Conservation (phyloP, 2,888 invertebrate species). For the Mimachlamys varia region DNA sequence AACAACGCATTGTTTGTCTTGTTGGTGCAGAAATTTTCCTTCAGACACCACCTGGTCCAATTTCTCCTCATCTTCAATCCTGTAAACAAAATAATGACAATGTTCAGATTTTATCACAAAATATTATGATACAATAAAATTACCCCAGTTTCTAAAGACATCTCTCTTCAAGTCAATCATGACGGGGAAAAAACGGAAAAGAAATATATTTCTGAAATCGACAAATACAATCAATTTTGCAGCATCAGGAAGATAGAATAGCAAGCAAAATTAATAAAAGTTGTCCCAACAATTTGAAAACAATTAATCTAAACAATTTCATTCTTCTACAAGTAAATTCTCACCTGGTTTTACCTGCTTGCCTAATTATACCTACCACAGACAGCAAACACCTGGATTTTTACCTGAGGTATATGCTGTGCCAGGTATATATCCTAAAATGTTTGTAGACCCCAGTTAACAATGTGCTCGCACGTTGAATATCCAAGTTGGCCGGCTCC, state of each 20-base stretch:
- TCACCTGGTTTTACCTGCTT: not conserved
- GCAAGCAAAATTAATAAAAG: too few relatives aligned
- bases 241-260: too few relatives aligned
- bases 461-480: not conserved
- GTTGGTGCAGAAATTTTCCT: conserved; percentile 69
- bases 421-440: not conserved
- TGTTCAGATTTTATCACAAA: too few relatives aligned
- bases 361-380: not conserved
- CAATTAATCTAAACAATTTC: too few relatives aligned
- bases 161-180: too few relatives aligned
- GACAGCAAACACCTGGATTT: not conserved
- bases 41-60: conserved; percentile 69
- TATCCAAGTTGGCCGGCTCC: not conserved
- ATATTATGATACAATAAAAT: too few relatives aligned
- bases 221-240: too few relatives aligned
- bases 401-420: not conserved
- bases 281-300: too few relatives aligned
- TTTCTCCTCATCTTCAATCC: conserved; percentile 75
- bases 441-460: not conserved
- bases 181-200: too few relatives aligned
- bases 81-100: conserved; percentile 54
- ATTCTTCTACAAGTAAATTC: not conserved
- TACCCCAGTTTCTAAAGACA: too few relatives aligned
- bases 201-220: too few relatives aligned
- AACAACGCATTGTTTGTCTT: conserved; percentile 69